Base-by-base conservation (phyloP, 2,888 invertebrate species). In the Chymomyza fuscimana region DNA sequence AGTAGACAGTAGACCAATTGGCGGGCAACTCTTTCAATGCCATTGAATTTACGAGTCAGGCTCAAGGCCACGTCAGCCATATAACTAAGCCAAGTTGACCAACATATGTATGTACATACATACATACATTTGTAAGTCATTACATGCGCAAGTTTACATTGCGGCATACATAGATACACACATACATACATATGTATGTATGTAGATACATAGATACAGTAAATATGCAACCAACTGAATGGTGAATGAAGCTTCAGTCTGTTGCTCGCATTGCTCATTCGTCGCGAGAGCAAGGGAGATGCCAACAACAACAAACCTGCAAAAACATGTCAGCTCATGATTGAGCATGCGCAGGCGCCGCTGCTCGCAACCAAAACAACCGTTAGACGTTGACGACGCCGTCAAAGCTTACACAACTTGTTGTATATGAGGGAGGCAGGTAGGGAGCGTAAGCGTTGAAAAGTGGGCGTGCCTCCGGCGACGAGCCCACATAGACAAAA, bases 1-100 rank as follows among this genome's bases (percentile, higher is more conserved):
- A 52, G 32, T 32, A 58, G 12, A 10, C 40, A 52, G 32, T 32
- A 58, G 12, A 10, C 40, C 52, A 12, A 25, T 29, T 58, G 60
- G 60, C 36, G 36, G 60, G 65, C 84, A 73, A 68, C 76, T 78
- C 78, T 87, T 88, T 84, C 85, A 89, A 89, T 85, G 85, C 79
- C 88, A 89, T 75, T 87, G 78, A 75, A 78, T 76, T 65, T 71
- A 71, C 86, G 86, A 78, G 73, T 74, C 77, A 70, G 66, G 52
- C 69, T 89, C 79, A 89, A 89, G 89, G 89, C 79, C 76, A 67
- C 75, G 65, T 70, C 58, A 70, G 62, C 60, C 56, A 59, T 61
- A 56, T 52, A 54, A 62, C 10, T 29, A 19, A 46, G 61, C 69
- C 86, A 82, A 72, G 72, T 81, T 86, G 83, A 73, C 89, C 89